Evolutionary conservation across 2,113 vertebrate species (phyloP), one percentile per base, ranked within the genome.

Genomic region (Smithornis capensis): DNA sequence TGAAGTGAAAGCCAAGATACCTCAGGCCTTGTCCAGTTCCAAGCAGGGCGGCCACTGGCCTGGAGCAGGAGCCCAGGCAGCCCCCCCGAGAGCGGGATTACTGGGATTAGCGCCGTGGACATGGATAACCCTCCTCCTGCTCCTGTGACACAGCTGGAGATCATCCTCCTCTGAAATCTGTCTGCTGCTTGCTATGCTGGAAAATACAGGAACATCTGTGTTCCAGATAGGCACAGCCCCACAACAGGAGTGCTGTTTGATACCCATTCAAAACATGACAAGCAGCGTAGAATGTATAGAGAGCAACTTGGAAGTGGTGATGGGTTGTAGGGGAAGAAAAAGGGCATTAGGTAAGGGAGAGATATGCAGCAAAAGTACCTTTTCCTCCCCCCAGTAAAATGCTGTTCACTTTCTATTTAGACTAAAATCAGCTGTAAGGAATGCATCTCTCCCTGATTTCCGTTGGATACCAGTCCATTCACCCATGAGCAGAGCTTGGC

Each of bases 131-230:
- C 80, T 95, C 92, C 73, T 92, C 90, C 74, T 83, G 76, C 65
- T 91, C 63, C 91, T 92, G 89, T 87, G 85, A 80, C 91, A 89
- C 91, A 96, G 92, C 83, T 86, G 90, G 92, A 94, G 85, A 89
- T 94, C 60, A 94, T 96, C 70, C 84, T 45, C 62, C 71, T 56
- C 95, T 89, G 83, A 95, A 96, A 96, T 90, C 90, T 92, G 67
- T 83, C 76, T 93, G 64, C 62, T 87, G 85, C 64, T 93, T 94
- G 89, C 89, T 85, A 50, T 68, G 40, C 65, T 93, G 76, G 78
- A 75, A 91, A 95, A 94, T 27, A 50, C 28, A 75, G 68, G 94
- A 93, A 81, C 78, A 86, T 93, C 88, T 96, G 77, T 7, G 14
- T 83, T 95, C 71, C 68, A 89, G 63, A 94, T n/a, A 95, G 83